Conservation (phyloP, 2,113 vertebrate genomes). For the Corynorhinus townsendii region DNA sequence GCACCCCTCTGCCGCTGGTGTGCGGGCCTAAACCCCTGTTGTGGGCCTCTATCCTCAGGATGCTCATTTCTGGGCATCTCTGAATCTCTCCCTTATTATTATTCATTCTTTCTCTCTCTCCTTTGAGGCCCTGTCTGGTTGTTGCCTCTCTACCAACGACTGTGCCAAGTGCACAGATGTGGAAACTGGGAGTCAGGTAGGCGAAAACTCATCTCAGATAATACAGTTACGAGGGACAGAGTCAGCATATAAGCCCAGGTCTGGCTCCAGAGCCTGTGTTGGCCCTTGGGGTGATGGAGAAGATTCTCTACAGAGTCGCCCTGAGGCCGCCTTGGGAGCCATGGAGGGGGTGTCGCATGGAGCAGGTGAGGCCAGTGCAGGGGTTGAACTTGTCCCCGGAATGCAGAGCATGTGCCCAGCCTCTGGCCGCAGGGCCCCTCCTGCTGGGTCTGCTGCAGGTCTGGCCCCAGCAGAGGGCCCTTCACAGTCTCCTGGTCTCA, state of each 20-base stretch:
- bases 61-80: not conserved
- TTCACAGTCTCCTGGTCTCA: not conserved
- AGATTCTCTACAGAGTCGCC: not conserved
- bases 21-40: not conserved
- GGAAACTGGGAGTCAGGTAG: not conserved
- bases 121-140: not conserved
- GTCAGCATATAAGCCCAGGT: not conserved
- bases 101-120: not conserved
- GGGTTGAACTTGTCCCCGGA: rapidly evolving
- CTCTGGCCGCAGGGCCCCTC: not conserved
- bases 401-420: not conserved
- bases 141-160: not conserved
- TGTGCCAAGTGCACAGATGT: not conserved
- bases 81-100: not conserved
- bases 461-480: not conserved
- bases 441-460: not conserved
- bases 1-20: not conserved
- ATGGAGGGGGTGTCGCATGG: rapidly evolving
- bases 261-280: not conserved
- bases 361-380: not conserved
- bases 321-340: not conserved
- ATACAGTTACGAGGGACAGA: not conserved
- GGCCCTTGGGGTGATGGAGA: not conserved
- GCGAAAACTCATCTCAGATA: not conserved
- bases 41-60: not conserved